These are phyloP conservation scores for Drosophila affinis DNA, from an alignment of 2,888 invertebrate genomes.

Conservation along the genomic window DNA sequence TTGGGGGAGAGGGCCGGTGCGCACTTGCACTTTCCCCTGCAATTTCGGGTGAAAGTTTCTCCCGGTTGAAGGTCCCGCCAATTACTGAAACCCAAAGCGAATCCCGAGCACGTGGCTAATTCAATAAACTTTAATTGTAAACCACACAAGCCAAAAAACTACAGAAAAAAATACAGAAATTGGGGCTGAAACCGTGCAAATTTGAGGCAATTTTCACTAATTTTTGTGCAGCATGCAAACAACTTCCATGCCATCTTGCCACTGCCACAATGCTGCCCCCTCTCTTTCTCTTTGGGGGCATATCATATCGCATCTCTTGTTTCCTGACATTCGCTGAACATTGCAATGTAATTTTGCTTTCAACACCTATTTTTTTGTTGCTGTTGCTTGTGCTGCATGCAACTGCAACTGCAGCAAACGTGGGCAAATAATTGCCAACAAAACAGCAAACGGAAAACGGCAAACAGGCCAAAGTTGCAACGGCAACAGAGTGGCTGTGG, in stretches of 20 bases:
- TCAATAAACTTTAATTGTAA: slow-evolving; percentile 75
- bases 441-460: slow-evolving; percentile 50
- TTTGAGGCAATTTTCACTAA: slow-evolving; percentile 74
- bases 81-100: slow-evolving; percentile 13
- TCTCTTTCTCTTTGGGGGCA: slow-evolving; percentile 44
- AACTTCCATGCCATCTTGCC: slow-evolving; percentile 23
- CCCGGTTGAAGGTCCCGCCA: background rate
- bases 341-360: slow-evolving; percentile 79
- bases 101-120: slow-evolving; percentile 71
- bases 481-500: slow-evolving; percentile 35
- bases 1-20: background rate
- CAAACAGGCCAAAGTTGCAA: slow-evolving; percentile 37
- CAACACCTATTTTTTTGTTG: slow-evolving; percentile 67
- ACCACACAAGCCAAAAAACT: slow-evolving; percentile 2
- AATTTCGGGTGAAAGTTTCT: slow-evolving; percentile 51
- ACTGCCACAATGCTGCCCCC: background rate
- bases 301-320: slow-evolving; percentile 77
- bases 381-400: slow-evolving; percentile 45
- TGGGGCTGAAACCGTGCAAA: slow-evolving; percentile 43
- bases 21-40: slow-evolving; percentile 32
- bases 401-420: slow-evolving; percentile 58
- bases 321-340: slow-evolving; percentile 68
- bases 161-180: slow-evolving; percentile 24
- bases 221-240: slow-evolving; percentile 75
- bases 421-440: slow-evolving; percentile 78